Conservation (phyloP, 2,113 vertebrate species). For the Phaethon lepturus region DNA sequence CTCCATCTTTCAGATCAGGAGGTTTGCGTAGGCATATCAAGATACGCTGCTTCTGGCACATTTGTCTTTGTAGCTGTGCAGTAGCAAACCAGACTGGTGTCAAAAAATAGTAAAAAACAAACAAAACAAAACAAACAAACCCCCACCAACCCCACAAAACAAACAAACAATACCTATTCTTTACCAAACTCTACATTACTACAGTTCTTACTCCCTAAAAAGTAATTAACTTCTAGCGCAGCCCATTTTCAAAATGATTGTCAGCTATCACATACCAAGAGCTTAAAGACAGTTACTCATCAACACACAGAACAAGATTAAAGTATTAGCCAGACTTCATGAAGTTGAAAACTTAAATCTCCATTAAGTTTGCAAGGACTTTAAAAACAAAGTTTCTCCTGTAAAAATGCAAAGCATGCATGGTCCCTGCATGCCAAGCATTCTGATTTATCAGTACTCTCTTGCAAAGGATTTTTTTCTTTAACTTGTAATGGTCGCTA, state of each 20-base stretch:
- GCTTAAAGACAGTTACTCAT: neutral
- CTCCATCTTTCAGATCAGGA: neutral
- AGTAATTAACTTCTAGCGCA: neutral
- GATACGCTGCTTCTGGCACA: neutral
- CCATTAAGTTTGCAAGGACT: neutral
- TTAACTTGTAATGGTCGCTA: neutral
- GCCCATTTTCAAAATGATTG: neutral
- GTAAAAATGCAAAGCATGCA: neutral
- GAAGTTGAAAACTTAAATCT: neutral
- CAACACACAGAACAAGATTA: neutral
- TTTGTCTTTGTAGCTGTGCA: neutral
- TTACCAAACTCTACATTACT: neutral
- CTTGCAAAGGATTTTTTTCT: neutral
- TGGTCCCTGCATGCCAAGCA: neutral
- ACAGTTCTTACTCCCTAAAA: neutral
- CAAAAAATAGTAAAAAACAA: neutral
- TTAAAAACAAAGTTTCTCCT: neutral
- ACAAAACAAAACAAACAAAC: neutral
- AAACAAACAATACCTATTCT: neutral
- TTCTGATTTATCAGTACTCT: neutral
- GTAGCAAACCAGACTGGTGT: neutral
- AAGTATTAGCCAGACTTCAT: neutral
- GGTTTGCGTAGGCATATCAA: neutral
- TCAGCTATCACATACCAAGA: neutral
- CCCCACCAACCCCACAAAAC: neutral